phyloP scores from a whole-genome alignment of 2,797 vertebrate species.

The Mormyrus hasselquistii region DNA sequence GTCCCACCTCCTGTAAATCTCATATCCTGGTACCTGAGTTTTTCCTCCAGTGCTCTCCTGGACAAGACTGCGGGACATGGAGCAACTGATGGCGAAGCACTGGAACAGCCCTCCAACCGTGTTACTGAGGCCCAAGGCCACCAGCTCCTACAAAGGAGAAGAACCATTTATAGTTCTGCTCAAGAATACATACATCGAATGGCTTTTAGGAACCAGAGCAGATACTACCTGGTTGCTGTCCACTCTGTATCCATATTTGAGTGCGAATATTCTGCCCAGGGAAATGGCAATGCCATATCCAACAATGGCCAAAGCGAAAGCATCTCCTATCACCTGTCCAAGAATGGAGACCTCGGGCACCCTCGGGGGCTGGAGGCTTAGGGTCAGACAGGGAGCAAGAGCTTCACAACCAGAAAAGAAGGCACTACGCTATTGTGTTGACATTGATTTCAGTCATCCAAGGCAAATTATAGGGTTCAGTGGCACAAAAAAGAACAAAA shows the following conservation, averaged over 20 bases:
- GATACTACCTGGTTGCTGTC: slow-evolving; percentile 84
- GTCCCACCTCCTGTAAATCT: background rate
- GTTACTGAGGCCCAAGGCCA: slow-evolving; percentile 89
- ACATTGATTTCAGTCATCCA: background rate
- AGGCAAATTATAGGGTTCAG: background rate
- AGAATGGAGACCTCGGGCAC: slow-evolving; percentile 60
- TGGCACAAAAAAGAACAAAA: background rate
- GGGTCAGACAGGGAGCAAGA: background rate
- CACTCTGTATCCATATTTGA: slow-evolving; percentile 91
- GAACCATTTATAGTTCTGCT: slow-evolving; percentile 20
- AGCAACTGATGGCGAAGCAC: slow-evolving; percentile 85
- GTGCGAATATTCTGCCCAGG: slow-evolving; percentile 85
- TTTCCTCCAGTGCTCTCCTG: slow-evolving; percentile 80
- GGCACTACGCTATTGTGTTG: background rate
- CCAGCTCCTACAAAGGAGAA: slow-evolving; percentile 71
- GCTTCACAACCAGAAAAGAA: background rate
- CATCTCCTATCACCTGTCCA: slow-evolving; percentile 70
- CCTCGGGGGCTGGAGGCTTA: slow-evolving; percentile 71
- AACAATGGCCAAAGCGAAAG: slow-evolving; percentile 85
- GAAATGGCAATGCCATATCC: slow-evolving; percentile 94
- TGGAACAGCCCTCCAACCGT: slow-evolving; percentile 82
- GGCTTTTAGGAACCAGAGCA: background rate
- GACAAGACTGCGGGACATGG: slow-evolving; percentile 90
- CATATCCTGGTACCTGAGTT: slow-evolving; percentile 53
- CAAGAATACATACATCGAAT: background rate